These are phyloP conservation scores for Phoxinus phoxinus DNA, from an alignment of 2,113 vertebrate species.

Conservation along the genomic window DNA sequence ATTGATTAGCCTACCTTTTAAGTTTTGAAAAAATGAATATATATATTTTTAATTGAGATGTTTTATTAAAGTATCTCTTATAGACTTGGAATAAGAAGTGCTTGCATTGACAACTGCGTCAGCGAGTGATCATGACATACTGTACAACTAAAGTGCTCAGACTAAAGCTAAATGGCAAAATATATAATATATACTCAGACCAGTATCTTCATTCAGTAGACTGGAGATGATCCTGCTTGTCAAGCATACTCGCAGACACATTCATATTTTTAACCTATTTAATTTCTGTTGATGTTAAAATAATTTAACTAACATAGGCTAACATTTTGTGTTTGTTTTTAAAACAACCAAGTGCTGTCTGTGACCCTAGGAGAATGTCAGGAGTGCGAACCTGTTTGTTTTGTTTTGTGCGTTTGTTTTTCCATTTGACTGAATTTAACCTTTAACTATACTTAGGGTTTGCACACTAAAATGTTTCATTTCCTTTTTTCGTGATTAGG, in stretches of 20 bases:
- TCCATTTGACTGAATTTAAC: background rate
- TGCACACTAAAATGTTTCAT: background rate
- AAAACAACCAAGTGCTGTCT: background rate
- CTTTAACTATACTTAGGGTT: background rate
- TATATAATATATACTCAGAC: background rate
- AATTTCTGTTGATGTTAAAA: background rate
- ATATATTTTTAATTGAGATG: too few relatives aligned
- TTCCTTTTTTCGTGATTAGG: background rate
- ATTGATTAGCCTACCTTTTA: background rate
- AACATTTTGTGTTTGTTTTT: background rate
- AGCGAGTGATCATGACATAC: too few relatives aligned
- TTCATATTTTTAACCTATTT: background rate
- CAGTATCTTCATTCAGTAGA: background rate
- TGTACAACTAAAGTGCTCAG: background rate
- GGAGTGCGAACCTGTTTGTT: background rate
- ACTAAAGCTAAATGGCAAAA: background rate
- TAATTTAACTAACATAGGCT: too few relatives aligned
- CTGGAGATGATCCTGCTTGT: background rate
- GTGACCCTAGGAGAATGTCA: background rate
- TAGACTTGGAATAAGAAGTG: background rate
- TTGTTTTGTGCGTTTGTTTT: background rate
- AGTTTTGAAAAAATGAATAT: background rate
- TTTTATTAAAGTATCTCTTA: background rate
- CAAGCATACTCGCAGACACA: background rate
- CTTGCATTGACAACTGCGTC: background rate